phyloP scores from a whole-genome alignment of 2,888 invertebrate species.

The Eustalomyia histrio region DNA sequence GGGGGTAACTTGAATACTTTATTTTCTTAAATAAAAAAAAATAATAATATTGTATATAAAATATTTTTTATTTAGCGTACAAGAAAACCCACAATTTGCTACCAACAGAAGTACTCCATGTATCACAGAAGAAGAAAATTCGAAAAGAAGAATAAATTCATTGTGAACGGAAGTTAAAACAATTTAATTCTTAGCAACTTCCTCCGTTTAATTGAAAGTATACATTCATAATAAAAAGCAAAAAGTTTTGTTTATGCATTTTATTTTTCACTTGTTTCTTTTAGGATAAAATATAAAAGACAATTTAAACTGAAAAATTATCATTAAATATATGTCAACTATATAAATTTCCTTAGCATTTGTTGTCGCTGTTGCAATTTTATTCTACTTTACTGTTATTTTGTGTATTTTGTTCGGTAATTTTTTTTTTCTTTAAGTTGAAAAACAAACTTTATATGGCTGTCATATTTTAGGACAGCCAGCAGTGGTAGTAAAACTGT shows the following conservation, averaged over 20 bases:
- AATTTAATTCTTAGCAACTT: constrained; percentile 46
- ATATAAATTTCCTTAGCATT: constrained; percentile 24
- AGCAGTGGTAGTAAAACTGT: background rate
- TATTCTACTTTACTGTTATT: background rate
- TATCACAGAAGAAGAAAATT: background rate
- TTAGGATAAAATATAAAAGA: background rate
- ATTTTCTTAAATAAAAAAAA: background rate
- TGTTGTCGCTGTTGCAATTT: background rate
- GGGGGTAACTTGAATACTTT: constrained; percentile 1
- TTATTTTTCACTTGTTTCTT: constrained; percentile 10
- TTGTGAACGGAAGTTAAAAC: constrained; percentile 40
- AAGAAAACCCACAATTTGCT: constrained; percentile 3
- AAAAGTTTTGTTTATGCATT: constrained; percentile 19
- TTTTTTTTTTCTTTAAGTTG: background rate
- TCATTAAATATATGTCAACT: constrained; percentile 42
- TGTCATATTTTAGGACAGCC: constrained; percentile 6
- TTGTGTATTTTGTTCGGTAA: background rate
- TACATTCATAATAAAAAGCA: constrained; percentile 1
- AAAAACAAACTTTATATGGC: background rate
- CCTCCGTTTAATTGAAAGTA: constrained; percentile 38
- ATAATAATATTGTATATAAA: too few species aligned
- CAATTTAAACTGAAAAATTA: constrained; percentile 21
- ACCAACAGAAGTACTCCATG: background rate
- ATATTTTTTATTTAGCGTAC: constrained; percentile 1
- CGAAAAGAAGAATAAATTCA: background rate